Evolutionary conservation across 2,113 vertebrate species (phyloP).

Genomic region (Petrocephalus microphthalmus): DNA sequence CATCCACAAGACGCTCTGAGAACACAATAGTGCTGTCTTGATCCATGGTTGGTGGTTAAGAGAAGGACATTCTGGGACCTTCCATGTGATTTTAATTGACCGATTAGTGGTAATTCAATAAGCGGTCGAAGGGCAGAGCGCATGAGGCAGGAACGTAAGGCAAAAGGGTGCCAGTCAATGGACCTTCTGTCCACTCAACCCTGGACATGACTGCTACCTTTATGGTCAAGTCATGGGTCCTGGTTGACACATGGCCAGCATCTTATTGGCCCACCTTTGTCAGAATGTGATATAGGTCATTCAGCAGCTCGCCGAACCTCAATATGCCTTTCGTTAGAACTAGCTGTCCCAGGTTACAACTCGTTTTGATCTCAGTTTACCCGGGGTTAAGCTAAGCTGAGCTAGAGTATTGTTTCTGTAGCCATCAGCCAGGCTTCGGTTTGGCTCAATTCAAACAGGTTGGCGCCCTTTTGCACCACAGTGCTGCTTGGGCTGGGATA

Average conservation of each 20-base stretch:
- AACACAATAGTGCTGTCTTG: conserved; percentile 50
- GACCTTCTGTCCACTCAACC: conserved; percentile 51
- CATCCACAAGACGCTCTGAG: conserved; percentile 54
- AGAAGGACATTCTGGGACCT: conserved; percentile 41
- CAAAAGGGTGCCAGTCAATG: conserved; percentile 56
- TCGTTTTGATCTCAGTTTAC: background rate
- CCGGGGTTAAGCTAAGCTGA: background rate
- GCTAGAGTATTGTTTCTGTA: background rate
- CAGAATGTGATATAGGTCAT: background rate
- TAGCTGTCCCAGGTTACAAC: background rate
- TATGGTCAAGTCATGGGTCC: conserved; percentile 49
- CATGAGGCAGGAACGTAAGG: conserved; percentile 62
- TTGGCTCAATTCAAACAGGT: background rate
- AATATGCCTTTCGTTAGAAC: background rate
- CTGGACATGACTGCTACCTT: conserved; percentile 49
- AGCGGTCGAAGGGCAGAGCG: conserved; percentile 56
- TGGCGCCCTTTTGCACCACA: background rate
- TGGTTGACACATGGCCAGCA: conserved; percentile 42
- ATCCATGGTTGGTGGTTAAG: conserved; percentile 38
- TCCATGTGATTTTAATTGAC: conserved; percentile 72
- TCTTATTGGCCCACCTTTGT: conserved; percentile 23
- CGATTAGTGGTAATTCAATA: conserved; percentile 67
- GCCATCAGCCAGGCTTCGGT: background rate
- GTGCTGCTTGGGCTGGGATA: background rate
- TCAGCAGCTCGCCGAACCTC: background rate